Percentiles rank a stretch among this genome's conserved stretches.
These are phyloP conservation scores for Drosophila paranaensis DNA, from an alignment of 2,888 invertebrate species.

Conservation along the genomic window DNA sequence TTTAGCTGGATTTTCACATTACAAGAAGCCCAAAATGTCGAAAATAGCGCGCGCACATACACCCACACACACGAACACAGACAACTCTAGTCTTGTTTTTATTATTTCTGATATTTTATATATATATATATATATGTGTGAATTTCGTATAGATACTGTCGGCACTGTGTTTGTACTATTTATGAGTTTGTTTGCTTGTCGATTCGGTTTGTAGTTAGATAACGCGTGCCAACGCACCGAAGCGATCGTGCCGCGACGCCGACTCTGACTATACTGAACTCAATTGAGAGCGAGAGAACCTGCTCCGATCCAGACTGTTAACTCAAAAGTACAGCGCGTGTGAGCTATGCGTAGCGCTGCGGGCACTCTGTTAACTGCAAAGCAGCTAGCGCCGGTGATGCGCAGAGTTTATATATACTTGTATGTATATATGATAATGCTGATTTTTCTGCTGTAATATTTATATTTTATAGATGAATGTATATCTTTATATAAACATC, in stretches of 20 bases:
- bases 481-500: too few relatives aligned
- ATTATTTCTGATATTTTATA: conserved; percentile 10
- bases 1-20: conserved; percentile 30
- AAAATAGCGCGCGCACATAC: conserved; percentile 48
- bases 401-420: not conserved
- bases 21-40: conserved; percentile 33
- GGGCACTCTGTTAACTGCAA: conserved; percentile 28
- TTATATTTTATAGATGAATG: not conserved
- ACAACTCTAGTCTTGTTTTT: not conserved
- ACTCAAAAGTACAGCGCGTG: conserved; percentile 4
- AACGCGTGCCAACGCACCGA: conserved; percentile 26
- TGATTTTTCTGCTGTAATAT: not conserved
- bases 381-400: conserved; percentile 7
- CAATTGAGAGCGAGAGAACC: conserved; percentile 9
- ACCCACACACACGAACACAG: not conserved
- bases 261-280: conserved; percentile 37
- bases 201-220: conserved; percentile 25
- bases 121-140: not conserved
- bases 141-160: conserved; percentile 23
- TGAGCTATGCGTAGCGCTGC: conserved; percentile 22
- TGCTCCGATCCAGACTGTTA: conserved; percentile 39
- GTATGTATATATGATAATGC: not conserved
- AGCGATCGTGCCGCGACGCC: conserved; percentile 45
- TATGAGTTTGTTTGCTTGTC: conserved; percentile 39
- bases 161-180: conserved; percentile 23